Conservation (phyloP, 2,888 invertebrate genomes). For the Prosopocoilus inquinatus region DNA sequence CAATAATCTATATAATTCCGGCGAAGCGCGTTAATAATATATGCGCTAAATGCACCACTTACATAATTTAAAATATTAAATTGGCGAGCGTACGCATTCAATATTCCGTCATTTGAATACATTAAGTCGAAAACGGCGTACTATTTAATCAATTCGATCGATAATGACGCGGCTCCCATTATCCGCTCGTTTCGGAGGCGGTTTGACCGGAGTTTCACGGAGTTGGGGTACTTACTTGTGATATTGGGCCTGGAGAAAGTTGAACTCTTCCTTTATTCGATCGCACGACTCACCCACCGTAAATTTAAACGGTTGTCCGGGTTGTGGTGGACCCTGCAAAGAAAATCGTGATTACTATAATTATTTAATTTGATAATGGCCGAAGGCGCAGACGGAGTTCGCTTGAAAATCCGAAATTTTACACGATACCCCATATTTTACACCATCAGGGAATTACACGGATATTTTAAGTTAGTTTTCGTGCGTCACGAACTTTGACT, state of each 20-base stretch:
- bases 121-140: background rate
- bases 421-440: too few relatives aligned
- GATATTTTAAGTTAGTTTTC: too few relatives aligned
- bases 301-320: conserved; percentile 91
- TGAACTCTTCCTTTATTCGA: conserved; percentile 94
- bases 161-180: too few relatives aligned
- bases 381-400: too few relatives aligned
- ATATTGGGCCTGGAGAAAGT: conserved; percentile 92
- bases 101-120: conserved; percentile 21
- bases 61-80: conserved; percentile 8
- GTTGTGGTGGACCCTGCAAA: conserved; percentile 80
- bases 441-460: too few relatives aligned
- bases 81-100: conserved; percentile 6
- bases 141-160: too few relatives aligned
- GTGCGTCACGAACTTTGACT: too few relatives aligned
- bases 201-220: too few relatives aligned
- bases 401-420: too few relatives aligned
- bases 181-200: too few relatives aligned
- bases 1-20: conserved; percentile 1
- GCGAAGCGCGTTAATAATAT: conserved; percentile 5
- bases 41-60: conserved; percentile 5
- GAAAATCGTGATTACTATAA: conserved; percentile 1
- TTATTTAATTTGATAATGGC: background rate
- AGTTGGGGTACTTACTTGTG: conserved; percentile 76
- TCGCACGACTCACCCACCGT: conserved; percentile 92